Conservation (phyloP, 2,797 vertebrate genomes). For the Acanthopagrus latus region DNA sequence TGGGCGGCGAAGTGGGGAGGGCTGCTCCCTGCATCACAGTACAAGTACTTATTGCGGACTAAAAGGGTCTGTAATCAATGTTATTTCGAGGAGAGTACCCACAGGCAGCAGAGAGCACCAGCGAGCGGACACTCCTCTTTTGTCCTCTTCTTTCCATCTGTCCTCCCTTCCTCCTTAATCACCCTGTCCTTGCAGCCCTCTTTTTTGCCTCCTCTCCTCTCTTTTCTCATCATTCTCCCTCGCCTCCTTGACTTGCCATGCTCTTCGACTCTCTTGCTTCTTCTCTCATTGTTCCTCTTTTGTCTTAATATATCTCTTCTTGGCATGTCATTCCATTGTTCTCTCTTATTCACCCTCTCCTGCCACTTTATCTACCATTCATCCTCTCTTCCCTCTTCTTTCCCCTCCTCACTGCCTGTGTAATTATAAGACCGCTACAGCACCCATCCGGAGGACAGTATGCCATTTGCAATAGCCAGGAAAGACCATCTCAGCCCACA, state of each 20-base stretch:
- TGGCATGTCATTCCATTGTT: not conserved
- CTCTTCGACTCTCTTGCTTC: slow-evolving; percentile 19
- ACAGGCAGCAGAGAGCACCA: slow-evolving; percentile 31
- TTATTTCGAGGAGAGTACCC: slow-evolving; percentile 66
- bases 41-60: slow-evolving; percentile 62
- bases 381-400: not conserved
- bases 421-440: slow-evolving; percentile 60
- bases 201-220: slow-evolving; percentile 15
- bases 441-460: slow-evolving; percentile 51
- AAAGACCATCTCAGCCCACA: slow-evolving; percentile 23
- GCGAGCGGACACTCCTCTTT: slow-evolving; percentile 48
- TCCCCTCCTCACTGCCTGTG: slow-evolving; percentile 29
- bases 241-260: slow-evolving; percentile 11
- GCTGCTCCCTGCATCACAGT: slow-evolving; percentile 45
- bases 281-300: not conserved
- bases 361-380: not conserved
- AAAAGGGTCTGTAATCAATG: slow-evolving; percentile 77
- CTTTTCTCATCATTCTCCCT: slow-evolving; percentile 28
- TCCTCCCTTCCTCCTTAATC: slow-evolving; percentile 65
- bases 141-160: slow-evolving; percentile 47
- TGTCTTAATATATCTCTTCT: slow-evolving; percentile 11
- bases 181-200: slow-evolving; percentile 35
- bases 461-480: slow-evolving; percentile 51
- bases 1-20: slow-evolving; percentile 55
- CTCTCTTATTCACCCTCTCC: not conserved